Conservation (phyloP, 2,113 vertebrate genomes). For the Indicator indicator region DNA sequence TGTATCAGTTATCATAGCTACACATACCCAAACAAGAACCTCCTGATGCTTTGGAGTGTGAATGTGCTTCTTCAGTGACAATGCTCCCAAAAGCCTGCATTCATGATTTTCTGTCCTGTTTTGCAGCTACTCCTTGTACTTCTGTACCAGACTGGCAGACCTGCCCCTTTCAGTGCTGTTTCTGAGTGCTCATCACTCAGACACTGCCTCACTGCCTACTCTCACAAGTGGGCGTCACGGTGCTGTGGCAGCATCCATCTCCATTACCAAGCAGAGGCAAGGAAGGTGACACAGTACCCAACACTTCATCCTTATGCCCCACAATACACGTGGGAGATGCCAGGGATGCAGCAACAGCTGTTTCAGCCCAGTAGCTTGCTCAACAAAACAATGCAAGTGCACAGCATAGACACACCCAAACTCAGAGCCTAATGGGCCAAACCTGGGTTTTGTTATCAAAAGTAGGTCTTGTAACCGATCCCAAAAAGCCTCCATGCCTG, state of each 20-base stretch:
- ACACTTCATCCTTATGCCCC: not conserved
- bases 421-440: accelerated
- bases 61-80: not conserved
- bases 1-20: not conserved
- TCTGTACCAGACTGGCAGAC: not conserved
- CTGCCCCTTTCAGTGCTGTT: not conserved
- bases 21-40: accelerated
- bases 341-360: not conserved
- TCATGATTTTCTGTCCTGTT: accelerated
- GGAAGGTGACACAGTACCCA: accelerated
- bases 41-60: accelerated
- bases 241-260: not conserved
- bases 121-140: not conserved
- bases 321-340: accelerated
- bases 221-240: not conserved
- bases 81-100: not conserved
- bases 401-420: not conserved
- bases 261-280: accelerated
- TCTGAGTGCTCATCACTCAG: not conserved
- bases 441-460: not conserved
- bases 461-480: not conserved
- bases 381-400: accelerated
- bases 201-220: not conserved
- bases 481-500: not conserved
- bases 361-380: not conserved